Conservation (phyloP, 2,113 vertebrate genomes). For the Gobio gobio region DNA sequence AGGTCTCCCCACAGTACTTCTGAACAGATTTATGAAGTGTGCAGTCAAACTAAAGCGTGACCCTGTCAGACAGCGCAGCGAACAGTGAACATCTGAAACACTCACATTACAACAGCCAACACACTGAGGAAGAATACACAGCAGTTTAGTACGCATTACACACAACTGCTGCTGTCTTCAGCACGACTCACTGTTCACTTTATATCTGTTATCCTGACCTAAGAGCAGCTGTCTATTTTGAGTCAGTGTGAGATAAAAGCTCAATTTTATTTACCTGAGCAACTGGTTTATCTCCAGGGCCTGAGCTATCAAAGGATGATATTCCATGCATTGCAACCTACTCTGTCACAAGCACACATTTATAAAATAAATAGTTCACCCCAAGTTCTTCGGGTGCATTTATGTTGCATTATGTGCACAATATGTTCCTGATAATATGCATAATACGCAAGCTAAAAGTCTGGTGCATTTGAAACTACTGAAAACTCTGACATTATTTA, state of each 20-base stretch:
- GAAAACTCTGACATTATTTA: neutral
- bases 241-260: neutral
- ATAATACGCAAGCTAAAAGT: neutral
- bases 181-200: neutral
- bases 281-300: neutral
- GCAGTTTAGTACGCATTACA: constrained; percentile 42
- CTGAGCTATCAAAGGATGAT: neutral
- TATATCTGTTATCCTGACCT: constrained; percentile 1
- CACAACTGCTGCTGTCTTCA: neutral
- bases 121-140: constrained; percentile 16
- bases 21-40: constrained; percentile 4
- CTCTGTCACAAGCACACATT: neutral
- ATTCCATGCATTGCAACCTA: neutral
- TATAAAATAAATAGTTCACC: neutral
- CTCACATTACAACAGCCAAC: constrained; percentile 45
- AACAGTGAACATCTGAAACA: constrained; percentile 55
- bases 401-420: too few species aligned
- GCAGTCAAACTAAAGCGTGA: neutral
- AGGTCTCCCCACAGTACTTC: neutral
- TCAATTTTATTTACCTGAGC: neutral
- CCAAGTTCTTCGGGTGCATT: neutral
- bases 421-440: neutral
- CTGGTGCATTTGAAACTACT: neutral
- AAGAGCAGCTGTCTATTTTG: neutral
- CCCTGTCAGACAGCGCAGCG: neutral